Conservation (phyloP, 2,797 vertebrate species). For the Enteromius afrohamiltoni region DNA sequence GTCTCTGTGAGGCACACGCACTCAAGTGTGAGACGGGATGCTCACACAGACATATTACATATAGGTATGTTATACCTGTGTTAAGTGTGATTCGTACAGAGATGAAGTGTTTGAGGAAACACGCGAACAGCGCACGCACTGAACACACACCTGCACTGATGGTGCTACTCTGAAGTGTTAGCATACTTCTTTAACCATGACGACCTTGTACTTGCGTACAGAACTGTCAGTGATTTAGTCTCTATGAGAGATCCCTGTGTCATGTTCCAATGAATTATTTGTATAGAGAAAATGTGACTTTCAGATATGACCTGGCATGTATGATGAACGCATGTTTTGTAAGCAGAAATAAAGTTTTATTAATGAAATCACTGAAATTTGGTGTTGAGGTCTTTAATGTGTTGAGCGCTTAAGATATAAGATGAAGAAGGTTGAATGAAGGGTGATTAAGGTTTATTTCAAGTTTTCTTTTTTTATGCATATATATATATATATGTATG, state of each 20-base stretch:
- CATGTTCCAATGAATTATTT: slow-evolving; percentile 85
- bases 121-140: neutral
- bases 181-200: slow-evolving; percentile 73
- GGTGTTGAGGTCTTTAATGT: neutral
- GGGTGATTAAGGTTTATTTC: no score
- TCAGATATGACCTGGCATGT: slow-evolving; percentile 66
- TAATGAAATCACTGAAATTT: slow-evolving; percentile 39
- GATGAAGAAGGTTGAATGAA: neutral
- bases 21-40: slow-evolving; percentile 22
- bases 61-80: slow-evolving; percentile 40
- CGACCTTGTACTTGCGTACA: slow-evolving; percentile 78
- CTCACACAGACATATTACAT: slow-evolving; percentile 27
- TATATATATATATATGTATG: no score
- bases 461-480: no score
- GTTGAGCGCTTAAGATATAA: neutral
- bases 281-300: slow-evolving; percentile 65
- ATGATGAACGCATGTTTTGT: slow-evolving; percentile 70
- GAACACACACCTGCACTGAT: slow-evolving; percentile 30
- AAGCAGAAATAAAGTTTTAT: slow-evolving; percentile 64
- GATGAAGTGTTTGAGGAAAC: slow-evolving; percentile 21
- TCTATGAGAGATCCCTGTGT: slow-evolving; percentile 84
- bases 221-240: slow-evolving; percentile 82
- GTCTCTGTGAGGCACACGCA: slow-evolving; percentile 63
- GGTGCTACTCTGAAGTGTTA: slow-evolving; percentile 58
- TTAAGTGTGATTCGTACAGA: slow-evolving; percentile 28